A percentile compares a stretch with the other conserved stretches of the same genome.
Evolutionary conservation across 2,888 invertebrate species (phyloP).

Genomic region (Acanthococcus lagerstroemiae): DNA sequence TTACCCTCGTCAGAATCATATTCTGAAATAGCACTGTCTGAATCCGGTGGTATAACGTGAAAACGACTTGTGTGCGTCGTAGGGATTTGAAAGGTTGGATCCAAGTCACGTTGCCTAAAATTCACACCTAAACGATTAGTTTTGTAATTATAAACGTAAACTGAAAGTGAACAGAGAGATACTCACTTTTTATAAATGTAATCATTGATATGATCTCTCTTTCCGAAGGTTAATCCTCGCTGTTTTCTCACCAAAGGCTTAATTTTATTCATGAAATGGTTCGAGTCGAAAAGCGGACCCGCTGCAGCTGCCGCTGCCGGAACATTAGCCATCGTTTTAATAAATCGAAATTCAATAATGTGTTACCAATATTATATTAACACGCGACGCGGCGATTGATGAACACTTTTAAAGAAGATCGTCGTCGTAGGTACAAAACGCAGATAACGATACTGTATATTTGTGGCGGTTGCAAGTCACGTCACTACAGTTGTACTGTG

Average conservation of each 20-base stretch:
- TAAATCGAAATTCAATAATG: too few relatives aligned
- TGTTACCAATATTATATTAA: too few relatives aligned
- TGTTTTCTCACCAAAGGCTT: neutral
- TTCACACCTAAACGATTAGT: too few relatives aligned
- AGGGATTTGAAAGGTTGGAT: neutral
- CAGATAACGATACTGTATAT: too few relatives aligned
- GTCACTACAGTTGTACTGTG: too few relatives aligned
- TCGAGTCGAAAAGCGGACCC: neutral
- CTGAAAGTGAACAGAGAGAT: neutral
- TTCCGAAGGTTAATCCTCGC: neutral
- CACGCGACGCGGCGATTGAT: too few relatives aligned
- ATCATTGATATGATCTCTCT: neutral
- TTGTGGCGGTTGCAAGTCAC: too few relatives aligned
- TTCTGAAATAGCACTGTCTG: neutral
- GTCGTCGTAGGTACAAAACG: too few relatives aligned
- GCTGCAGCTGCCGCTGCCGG: neutral
- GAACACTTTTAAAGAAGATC: too few relatives aligned
- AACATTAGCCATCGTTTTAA: neutral
- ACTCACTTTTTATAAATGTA: neutral
- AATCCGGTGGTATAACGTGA: neutral
- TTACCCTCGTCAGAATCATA: neutral
- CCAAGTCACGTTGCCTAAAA: too few relatives aligned
- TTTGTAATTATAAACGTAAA: neutral
- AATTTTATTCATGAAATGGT: neutral
- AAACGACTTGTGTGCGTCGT: neutral